phyloP scores from a whole-genome alignment of 2,113 vertebrate genomes.

The Microcebus griseorufus region DNA sequence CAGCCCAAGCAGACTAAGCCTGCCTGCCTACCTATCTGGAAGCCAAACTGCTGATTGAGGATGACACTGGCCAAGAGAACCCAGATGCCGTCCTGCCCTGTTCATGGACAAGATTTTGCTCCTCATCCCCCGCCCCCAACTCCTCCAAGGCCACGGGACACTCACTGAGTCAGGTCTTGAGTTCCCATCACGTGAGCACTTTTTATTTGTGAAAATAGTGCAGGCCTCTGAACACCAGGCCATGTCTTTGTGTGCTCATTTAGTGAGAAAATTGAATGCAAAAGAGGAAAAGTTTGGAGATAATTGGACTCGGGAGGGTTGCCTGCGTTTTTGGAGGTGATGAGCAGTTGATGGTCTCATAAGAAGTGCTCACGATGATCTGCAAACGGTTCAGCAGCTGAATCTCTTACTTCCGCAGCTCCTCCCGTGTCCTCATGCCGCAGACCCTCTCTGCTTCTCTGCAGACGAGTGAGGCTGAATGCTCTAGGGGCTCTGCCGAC shows the following conservation, averaged over 20 bases:
- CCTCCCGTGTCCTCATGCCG: fast-evolving
- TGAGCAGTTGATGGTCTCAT: slow-evolving; percentile 66
- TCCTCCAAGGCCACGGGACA: background rate
- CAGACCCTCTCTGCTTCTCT: fast-evolving
- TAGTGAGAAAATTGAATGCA: slow-evolving; percentile 66
- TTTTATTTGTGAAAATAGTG: slow-evolving; percentile 2
- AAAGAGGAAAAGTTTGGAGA: slow-evolving; percentile 66
- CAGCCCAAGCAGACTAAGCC: no score
- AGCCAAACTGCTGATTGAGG: background rate
- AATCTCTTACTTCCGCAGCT: slow-evolving; percentile 20
- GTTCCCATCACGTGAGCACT: background rate
- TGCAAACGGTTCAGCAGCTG: background rate
- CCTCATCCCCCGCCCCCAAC: no score
- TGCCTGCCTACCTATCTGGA: background rate
- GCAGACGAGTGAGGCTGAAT: background rate
- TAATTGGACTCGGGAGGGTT: slow-evolving; percentile 77
- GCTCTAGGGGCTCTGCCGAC: fast-evolving
- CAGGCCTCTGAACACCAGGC: slow-evolving; percentile 27
- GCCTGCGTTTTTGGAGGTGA: slow-evolving; percentile 50
- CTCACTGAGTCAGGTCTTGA: background rate
- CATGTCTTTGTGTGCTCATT: slow-evolving; percentile 43
- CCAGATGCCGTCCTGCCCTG: fast-evolving
- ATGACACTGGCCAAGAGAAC: no score
- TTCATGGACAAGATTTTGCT: fast-evolving
- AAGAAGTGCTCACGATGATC: slow-evolving; percentile 60